A percentile compares a stretch with the other conserved stretches of the same genome.
These are phyloP conservation scores for Stomatorhinus ivindoensis DNA, from an alignment of 2,113 vertebrate species.

Conservation along the genomic window DNA sequence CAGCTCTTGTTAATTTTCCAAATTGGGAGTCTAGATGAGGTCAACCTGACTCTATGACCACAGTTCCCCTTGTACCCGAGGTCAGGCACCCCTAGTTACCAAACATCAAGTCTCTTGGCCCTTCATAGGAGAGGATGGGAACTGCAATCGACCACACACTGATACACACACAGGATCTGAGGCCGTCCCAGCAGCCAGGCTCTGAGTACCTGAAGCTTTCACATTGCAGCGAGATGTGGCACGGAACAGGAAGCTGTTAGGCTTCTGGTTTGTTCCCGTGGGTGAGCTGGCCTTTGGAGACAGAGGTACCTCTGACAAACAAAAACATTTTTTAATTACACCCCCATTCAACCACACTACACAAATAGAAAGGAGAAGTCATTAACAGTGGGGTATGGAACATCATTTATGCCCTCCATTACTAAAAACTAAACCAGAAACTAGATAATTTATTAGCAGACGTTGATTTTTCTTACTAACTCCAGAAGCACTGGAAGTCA, in stretches of 20 bases:
- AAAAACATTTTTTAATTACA: not conserved
- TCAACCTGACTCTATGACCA: not conserved
- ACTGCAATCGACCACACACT: not conserved
- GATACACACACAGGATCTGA: not conserved
- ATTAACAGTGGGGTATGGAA: not conserved
- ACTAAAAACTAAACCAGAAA: not conserved
- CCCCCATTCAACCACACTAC: not conserved
- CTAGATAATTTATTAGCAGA: not conserved
- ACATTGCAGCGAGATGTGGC: conserved; percentile 61
- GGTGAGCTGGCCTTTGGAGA: conserved; percentile 53
- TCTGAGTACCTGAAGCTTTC: conserved; percentile 52
- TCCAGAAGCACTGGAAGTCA: not conserved
- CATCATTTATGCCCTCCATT: not conserved
- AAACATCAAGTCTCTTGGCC: not conserved
- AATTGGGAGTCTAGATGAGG: not conserved
- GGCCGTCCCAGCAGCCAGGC: not conserved
- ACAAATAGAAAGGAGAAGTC: not conserved
- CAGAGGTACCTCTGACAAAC: conserved; percentile 36
- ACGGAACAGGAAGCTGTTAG: conserved; percentile 82
- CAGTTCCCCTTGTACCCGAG: not conserved
- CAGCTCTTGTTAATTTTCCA: not conserved
- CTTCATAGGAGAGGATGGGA: not conserved
- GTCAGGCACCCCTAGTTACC: not conserved
- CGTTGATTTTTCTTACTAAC: not conserved
- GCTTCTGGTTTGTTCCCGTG: conserved; percentile 56